These are phyloP conservation scores for Botrylloides violaceus DNA, from an alignment of 23 tunicate genomes.

Conservation along the genomic window DNA sequence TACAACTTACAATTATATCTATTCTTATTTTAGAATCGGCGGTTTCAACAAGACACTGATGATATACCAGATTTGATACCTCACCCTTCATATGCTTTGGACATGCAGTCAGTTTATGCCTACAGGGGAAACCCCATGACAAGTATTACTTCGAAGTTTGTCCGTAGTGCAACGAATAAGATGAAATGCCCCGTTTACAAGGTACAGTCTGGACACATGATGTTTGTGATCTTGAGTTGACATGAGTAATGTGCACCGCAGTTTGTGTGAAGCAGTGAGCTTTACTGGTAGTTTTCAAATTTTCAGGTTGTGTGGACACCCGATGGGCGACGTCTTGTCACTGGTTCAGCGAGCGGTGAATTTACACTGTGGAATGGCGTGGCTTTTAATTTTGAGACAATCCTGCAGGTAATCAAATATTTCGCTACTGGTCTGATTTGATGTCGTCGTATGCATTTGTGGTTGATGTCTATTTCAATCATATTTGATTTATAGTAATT, in stretches of 20 bases:
- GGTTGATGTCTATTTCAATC: too few species aligned
- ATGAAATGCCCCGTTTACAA: constrained; percentile 99
- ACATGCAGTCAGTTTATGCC: constrained; percentile 72
- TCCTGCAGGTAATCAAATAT: constrained; percentile 91
- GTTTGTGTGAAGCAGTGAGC: not conserved
- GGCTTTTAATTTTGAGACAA: constrained; percentile 98
- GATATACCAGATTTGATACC: constrained; percentile 84
- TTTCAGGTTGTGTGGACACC: constrained; percentile 99
- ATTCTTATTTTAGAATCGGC: constrained; percentile 30
- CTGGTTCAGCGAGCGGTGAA: constrained; percentile 97
- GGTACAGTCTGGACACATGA: constrained; percentile 25
- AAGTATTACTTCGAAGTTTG: constrained; percentile 89
- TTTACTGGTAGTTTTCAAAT: not conserved
- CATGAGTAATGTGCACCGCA: not conserved
- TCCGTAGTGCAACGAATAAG: constrained; percentile 94
- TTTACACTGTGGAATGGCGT: constrained; percentile 99
- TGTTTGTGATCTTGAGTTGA: not conserved
- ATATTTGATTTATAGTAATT: too few species aligned
- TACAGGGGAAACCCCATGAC: constrained; percentile 69
- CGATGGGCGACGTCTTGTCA: constrained; percentile 93
- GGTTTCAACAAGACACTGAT: constrained; percentile 47
- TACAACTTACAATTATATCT: not conserved
- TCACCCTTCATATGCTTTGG: constrained; percentile 52
- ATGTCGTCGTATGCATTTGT: too few species aligned
- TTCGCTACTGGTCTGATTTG: too few species aligned